A percentile compares a stretch with the other conserved stretches of the same genome.
Evolutionary conservation across 1,140 invertebrate genomes (phyloP).

Genomic region (Oryzaephilus surinamensis): DNA sequence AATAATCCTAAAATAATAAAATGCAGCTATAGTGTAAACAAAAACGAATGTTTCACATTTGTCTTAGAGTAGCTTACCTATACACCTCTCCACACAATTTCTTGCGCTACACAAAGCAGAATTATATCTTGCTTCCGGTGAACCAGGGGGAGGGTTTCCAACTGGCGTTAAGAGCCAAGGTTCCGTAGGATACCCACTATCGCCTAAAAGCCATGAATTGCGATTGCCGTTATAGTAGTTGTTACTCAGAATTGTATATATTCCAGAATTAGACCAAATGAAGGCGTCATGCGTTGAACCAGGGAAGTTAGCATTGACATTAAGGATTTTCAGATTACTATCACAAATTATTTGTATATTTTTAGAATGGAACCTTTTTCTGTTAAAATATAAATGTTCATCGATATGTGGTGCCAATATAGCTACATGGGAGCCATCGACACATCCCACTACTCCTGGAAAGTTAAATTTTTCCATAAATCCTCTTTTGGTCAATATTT

Average conservation of each 20-base stretch:
- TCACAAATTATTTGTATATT: constrained; percentile 12
- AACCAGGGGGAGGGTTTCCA: constrained; percentile 3
- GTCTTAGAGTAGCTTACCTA: too few relatives aligned
- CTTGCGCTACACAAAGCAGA: constrained; percentile 3
- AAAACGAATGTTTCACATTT: too few relatives aligned
- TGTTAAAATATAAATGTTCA: constrained; percentile 8
- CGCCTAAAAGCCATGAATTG: constrained; percentile 18
- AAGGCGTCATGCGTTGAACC: constrained; percentile 5
- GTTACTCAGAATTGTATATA: neutral
- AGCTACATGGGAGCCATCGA: constrained; percentile 9
- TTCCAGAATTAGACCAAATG: neutral
- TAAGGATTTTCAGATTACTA: constrained; percentile 6
- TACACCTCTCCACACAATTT: constrained; percentile 17
- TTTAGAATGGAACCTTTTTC: constrained; percentile 6
- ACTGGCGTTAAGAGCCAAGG: constrained; percentile 19
- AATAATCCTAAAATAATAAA: too few relatives aligned
- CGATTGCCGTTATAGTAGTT: too few relatives aligned
- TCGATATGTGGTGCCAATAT: constrained; percentile 5
- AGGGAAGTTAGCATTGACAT: constrained; percentile 5
- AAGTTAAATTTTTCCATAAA: constrained; percentile 4
- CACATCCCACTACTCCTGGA: neutral
- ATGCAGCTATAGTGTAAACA: too few relatives aligned
- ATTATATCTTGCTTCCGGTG: constrained; percentile 14
- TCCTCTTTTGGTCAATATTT: neutral
- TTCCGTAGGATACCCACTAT: constrained; percentile 18